A percentile compares a stretch with the other conserved stretches of the same genome.
Conservation (phyloP, 2,797 vertebrate genomes). For the Enteromius radiatus region DNA sequence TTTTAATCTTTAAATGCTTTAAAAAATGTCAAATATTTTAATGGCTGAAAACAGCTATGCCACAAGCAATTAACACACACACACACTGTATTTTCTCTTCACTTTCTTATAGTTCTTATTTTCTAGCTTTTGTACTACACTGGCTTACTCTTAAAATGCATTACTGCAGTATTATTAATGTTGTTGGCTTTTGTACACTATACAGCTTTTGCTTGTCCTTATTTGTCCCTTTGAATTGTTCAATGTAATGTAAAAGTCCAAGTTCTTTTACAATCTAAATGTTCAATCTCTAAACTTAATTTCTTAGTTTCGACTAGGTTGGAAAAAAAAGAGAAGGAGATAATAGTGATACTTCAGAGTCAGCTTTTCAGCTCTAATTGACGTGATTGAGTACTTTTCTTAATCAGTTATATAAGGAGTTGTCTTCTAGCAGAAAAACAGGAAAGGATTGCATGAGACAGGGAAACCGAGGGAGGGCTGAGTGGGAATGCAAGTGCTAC, state of each 20-base stretch:
- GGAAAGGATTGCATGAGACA: constrained; percentile 5
- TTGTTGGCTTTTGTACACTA: neutral
- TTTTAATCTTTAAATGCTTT: too few species aligned
- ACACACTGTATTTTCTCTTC: neutral
- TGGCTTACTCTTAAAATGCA: neutral
- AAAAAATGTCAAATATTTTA: neutral
- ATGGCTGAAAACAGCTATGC: neutral
- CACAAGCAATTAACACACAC: neutral
- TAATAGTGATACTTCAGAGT: neutral
- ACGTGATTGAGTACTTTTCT: constrained; percentile 1
- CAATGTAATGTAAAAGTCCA: neutral
- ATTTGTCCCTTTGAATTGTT: neutral
- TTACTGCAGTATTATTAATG: neutral
- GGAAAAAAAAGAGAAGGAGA: neutral
- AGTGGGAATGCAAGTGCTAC: constrained; percentile 55
- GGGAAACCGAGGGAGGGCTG: constrained; percentile 19
- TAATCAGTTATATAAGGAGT: constrained; percentile 43
- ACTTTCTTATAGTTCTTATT: neutral
- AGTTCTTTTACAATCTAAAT: neutral
- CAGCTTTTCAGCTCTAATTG: constrained; percentile 31
- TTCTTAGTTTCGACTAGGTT: constrained; percentile 1
- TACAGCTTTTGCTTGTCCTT: neutral
- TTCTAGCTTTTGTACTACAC: neutral
- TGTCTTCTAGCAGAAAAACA: neutral
- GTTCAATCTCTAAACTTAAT: neutral